These are phyloP conservation scores for Empidonax alnorum DNA, from an alignment of 2,113 vertebrate species.

Conservation along the genomic window DNA sequence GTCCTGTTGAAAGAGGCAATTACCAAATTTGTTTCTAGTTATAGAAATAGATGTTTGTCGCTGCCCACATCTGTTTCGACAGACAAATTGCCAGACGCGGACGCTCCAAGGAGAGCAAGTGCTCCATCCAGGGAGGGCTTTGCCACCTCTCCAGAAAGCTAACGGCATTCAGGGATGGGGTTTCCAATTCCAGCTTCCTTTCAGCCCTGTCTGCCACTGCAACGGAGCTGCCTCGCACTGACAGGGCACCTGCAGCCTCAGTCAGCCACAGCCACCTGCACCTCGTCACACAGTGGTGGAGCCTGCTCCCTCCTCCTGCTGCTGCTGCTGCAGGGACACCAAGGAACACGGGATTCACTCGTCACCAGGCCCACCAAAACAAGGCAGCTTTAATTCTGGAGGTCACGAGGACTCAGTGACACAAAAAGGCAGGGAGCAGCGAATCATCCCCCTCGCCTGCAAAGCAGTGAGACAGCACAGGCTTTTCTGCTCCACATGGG, in stretches of 20 bases:
- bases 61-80: slow-evolving; percentile 81
- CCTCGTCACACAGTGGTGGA: rapidly evolving
- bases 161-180: background rate
- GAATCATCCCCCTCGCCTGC: rapidly evolving
- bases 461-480: background rate
- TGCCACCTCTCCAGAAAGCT: slow-evolving; percentile 10
- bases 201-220: background rate
- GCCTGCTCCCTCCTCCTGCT: background rate
- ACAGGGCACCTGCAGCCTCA: background rate
- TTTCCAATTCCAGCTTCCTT: background rate
- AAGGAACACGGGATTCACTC: rapidly evolving
- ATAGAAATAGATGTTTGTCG: slow-evolving; percentile 83
- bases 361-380: background rate
- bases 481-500: rapidly evolving
- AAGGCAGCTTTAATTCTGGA: background rate
- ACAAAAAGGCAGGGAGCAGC: background rate
- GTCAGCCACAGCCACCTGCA: background rate
- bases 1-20: slow-evolving; percentile 75
- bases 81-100: slow-evolving; percentile 74
- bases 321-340: background rate
- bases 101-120: slow-evolving; percentile 55
- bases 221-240: rapidly evolving
- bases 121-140: slow-evolving; percentile 32
- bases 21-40: slow-evolving; percentile 81
- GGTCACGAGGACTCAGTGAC: background rate